Conservation (phyloP, 2,797 vertebrate genomes). For the Gallinago stenura region DNA sequence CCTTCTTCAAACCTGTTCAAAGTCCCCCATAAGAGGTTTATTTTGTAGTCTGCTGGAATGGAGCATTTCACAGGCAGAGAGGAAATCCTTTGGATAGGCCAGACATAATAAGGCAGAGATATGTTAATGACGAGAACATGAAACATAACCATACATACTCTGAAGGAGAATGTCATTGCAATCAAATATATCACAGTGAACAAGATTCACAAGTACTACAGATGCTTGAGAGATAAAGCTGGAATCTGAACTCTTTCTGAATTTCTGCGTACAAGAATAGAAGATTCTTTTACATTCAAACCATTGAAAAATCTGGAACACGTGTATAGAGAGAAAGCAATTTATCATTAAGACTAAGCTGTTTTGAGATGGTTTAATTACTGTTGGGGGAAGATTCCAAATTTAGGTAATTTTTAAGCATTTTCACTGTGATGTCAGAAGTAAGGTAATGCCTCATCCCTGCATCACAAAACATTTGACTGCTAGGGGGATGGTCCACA, state of each 20-base stretch:
- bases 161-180: neutral
- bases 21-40: neutral
- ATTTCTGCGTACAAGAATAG: neutral
- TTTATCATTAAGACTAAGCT: neutral
- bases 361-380: neutral
- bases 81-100: neutral
- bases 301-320: neutral
- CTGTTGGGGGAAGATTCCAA: neutral
- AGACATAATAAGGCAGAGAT: constrained; percentile 1
- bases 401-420: neutral
- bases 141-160: constrained; percentile 27
- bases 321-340: neutral
- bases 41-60: neutral
- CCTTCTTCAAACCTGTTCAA: neutral
- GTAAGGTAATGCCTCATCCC: neutral
- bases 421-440: neutral
- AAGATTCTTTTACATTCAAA: neutral
- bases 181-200: constrained; percentile 1
- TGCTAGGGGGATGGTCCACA: neutral
- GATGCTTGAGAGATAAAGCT: constrained; percentile 6
- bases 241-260: neutral
- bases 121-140: constrained; percentile 28
- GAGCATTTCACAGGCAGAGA: neutral
- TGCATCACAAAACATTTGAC: neutral
- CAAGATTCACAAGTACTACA: neutral